Conservation (phyloP, 2,888 invertebrate genomes). For the Omphaloscelis lunosa region DNA sequence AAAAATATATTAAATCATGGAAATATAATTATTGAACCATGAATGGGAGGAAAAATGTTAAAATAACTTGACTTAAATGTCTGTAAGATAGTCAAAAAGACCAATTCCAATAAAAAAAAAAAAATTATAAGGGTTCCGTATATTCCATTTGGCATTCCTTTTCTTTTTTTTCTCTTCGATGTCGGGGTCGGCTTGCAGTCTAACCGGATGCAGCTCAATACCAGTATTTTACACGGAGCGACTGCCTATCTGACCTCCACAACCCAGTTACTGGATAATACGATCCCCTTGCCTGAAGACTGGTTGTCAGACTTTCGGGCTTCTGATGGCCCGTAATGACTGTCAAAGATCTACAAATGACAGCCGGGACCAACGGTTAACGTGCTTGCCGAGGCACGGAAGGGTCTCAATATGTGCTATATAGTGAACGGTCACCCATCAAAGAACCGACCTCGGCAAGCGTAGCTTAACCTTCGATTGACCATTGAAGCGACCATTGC, state of each 20-base stretch:
- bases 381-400: no score
- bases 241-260: background rate
- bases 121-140: constrained; percentile 10
- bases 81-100: constrained; percentile 85
- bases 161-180: no score
- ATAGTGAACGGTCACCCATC: background rate
- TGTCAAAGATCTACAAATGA: background rate
- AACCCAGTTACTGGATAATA: background rate
- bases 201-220: background rate
- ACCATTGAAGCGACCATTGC: background rate
- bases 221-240: background rate
- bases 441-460: background rate
- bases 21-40: constrained; percentile 81
- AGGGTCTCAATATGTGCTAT: no score
- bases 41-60: constrained; percentile 76
- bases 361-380: background rate
- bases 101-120: constrained; percentile 30
- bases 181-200: background rate
- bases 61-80: constrained; percentile 82
- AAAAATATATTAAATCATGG: constrained; percentile 25
- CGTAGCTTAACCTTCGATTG: background rate
- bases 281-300: background rate
- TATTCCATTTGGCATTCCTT: background rate
- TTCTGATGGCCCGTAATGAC: background rate
- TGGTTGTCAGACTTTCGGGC: background rate